Evolutionary conservation across 2,113 vertebrate genomes (phyloP).

Genomic region (Ovis canadensis): DNA sequence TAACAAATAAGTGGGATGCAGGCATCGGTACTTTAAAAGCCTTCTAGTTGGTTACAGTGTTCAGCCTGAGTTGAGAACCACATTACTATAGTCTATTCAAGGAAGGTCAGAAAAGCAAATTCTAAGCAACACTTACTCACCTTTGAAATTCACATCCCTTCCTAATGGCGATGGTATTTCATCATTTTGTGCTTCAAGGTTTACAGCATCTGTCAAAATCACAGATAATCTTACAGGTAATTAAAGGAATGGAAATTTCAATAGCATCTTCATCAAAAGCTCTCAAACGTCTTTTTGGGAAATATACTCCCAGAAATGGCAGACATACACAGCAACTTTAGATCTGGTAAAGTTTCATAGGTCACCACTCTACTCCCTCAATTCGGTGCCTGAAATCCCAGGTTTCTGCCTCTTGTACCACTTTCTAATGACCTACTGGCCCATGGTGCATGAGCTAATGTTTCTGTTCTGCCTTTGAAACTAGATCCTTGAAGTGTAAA

Average conservation of each 20-base stretch:
- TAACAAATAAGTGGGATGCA: neutral
- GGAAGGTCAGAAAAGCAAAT: neutral
- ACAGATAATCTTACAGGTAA: neutral
- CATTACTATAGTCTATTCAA: neutral
- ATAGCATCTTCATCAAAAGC: neutral
- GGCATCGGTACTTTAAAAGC: neutral
- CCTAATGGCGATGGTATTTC: neutral
- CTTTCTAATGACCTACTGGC: neutral
- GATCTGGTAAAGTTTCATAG: neutral
- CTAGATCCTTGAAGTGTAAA: neutral
- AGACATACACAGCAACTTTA: fast-evolving
- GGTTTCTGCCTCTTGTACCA: neutral
- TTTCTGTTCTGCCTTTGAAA: neutral
- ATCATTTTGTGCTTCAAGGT: neutral
- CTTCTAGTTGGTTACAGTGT: neutral
- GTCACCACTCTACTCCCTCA: too few relatives aligned
- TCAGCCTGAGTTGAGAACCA: neutral
- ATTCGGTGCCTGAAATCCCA: neutral
- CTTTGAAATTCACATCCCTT: neutral
- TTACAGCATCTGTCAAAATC: neutral
- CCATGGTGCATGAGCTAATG: fast-evolving
- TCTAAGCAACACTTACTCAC: neutral
- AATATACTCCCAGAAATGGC: fast-evolving
- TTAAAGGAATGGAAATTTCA: neutral
- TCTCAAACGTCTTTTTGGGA: neutral